A percentile compares a stretch with the other conserved stretches of the same genome.
These are phyloP conservation scores for Danio rerio DNA, from an alignment of 2,113 vertebrate genomes.

Conservation along the genomic window GRCz12tu NC_133188.1:53234001-53234500, in stretches of 20 bases:
- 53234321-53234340: too few relatives aligned
- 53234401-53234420: too few relatives aligned
- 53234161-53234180: not conserved
- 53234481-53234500: too few relatives aligned
- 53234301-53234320: too few relatives aligned
- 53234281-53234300: not conserved
- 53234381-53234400: too few relatives aligned
- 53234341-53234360: too few relatives aligned
- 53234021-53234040: conserved; percentile 71
- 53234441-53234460: too few relatives aligned
- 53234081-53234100: conserved; percentile 71
- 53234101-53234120: conserved; percentile 69
- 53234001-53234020: conserved; percentile 74
- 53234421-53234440: too few relatives aligned
- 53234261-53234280: not conserved
- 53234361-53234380: too few relatives aligned
- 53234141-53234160: conserved; percentile 45
- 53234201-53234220: not conserved
- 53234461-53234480: too few relatives aligned
- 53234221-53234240: not conserved
- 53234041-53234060: conserved; percentile 74
- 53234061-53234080: conserved; percentile 61
- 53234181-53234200: conserved; percentile 35
- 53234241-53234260: not conserved
- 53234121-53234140: conserved; percentile 63